A percentile compares a stretch with the other conserved stretches of the same genome.
Evolutionary conservation across 2,888 invertebrate species (phyloP).

Genomic region (Apoda limacodes): DNA sequence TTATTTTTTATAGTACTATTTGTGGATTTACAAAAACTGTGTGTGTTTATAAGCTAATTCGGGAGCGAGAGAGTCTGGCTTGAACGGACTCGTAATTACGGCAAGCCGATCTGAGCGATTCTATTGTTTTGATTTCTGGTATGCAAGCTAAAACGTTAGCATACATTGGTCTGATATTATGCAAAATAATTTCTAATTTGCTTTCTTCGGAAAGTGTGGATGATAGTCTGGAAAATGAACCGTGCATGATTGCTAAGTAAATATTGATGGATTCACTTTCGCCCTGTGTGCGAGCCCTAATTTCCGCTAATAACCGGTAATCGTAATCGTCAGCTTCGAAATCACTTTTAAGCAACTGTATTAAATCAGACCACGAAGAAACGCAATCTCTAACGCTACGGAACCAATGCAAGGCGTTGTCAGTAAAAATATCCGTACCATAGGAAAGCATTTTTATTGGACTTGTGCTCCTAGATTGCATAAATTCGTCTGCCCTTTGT

Average conservation of each 20-base stretch:
- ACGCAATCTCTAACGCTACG: no score
- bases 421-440: not conserved
- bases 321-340: slow-evolving; percentile 3
- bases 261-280: slow-evolving; percentile 2
- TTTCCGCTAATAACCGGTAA: slow-evolving; percentile 1
- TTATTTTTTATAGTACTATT: no score
- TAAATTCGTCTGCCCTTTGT: slow-evolving; percentile 1
- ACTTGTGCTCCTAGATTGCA: not conserved
- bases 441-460: not conserved
- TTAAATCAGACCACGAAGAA: slow-evolving; percentile 1
- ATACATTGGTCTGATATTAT: slow-evolving; percentile 7
- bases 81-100: slow-evolving; percentile 2
- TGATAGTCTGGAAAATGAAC: slow-evolving; percentile 1
- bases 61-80: no score
- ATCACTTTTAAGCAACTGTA: not conserved
- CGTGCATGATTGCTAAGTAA: slow-evolving; percentile 4
- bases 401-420: slow-evolving; percentile 1
- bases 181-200: slow-evolving; percentile 2
- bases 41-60: no score
- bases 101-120: slow-evolving; percentile 1
- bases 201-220: not conserved
- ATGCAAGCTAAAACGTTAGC: slow-evolving; percentile 1
- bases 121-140: not conserved
- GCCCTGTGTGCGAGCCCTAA: slow-evolving; percentile 3
- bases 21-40: no score